Evolutionary conservation across 2,888 invertebrate species (phyloP), one percentile per base, ranked within the genome.

Genomic region (Drepana falcataria): DNA sequence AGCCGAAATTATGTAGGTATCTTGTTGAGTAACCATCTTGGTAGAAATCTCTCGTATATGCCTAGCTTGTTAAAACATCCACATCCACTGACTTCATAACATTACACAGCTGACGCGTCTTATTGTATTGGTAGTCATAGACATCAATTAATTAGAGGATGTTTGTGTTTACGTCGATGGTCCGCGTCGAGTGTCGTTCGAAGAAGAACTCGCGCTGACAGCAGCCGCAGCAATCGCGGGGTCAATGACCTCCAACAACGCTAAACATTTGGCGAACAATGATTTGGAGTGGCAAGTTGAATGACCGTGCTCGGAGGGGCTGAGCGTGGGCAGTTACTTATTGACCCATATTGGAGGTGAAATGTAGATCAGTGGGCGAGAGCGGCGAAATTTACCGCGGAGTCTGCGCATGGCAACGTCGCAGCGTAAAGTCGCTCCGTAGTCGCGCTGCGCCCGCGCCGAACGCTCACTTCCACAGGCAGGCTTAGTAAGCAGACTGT

Each of bases 361-460:
- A 91, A 91, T 91, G 91, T 91, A 91, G 91, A 91, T 91, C 91
- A 91, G 91, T 91, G 91, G 91, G 91, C 91, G 91, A 91, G 85
- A 87, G 88, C 87, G 87, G 88, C 89, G 87, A 88, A 90, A 80
- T 89, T 88, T 75, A 83, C 85, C 69, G 83, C 80, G 75, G 82
- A 85, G 80, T 76, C 78, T 75, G 76, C 65, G 75, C 56, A 64
- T 66, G 61, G 66, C 67, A 70, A 65, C 64, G 61, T 61, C 59
- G 66, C 59, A 59, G 52, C 35, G 54, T 33, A 3, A 6, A 51
- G 51, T 48, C 48, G 48, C 40, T 51, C 40, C 51, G 37, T 35
- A 33, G 49, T 35, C 35, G 35, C 21, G 47, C 34, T 54, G 49
- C 35, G n/a, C 48, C 33, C 9, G 44, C 44, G 44, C 44, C 40